These are phyloP conservation scores for Eurois occulta DNA, from an alignment of 2,888 invertebrate genomes.

Conservation along the genomic window DNA sequence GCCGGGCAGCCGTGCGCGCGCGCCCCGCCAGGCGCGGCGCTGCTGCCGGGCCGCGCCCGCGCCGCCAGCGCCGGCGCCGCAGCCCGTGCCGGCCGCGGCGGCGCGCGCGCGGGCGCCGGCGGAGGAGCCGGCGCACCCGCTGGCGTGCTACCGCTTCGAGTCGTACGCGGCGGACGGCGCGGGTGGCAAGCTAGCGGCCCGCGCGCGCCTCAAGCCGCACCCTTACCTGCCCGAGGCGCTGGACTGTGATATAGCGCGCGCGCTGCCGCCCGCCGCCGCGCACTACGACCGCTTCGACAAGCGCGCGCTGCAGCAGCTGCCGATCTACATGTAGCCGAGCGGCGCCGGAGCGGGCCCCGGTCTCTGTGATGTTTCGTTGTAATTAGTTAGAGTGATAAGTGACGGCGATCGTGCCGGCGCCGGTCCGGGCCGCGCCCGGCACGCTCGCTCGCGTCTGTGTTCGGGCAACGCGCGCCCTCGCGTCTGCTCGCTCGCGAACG, in stretches of 20 bases:
- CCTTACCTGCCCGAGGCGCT: conserved; percentile 80
- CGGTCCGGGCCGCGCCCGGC: conserved; percentile 65
- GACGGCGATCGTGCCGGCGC: conserved; percentile 66
- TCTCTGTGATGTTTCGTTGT: conserved; percentile 87
- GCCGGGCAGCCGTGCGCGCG: conserved; percentile 70
- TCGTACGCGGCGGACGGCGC: conserved; percentile 74
- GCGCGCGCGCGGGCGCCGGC: conserved; percentile 70
- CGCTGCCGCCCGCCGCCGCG: conserved; percentile 81
- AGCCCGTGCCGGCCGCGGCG: conserved; percentile 75
- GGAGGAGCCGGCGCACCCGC: conserved; percentile 68
- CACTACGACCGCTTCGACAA: conserved; percentile 89
- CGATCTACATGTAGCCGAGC: conserved; percentile 88
- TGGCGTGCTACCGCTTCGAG: conserved; percentile 78
- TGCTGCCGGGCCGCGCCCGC: conserved; percentile 76
- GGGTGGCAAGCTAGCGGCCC: conserved; percentile 74
- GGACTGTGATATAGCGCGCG: conserved; percentile 88
- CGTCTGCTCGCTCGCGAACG: conserved; percentile 68
- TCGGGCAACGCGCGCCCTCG: conserved; percentile 67
- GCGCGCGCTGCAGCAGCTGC: conserved; percentile 89
- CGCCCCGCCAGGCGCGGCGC: conserved; percentile 73
- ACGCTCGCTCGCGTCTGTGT: conserved; percentile 58
- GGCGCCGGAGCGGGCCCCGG: conserved; percentile 74
- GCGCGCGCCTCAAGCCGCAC: conserved; percentile 80
- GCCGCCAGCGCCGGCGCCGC: conserved; percentile 73
- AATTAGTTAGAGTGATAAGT: conserved; percentile 86